Evolutionary conservation across 2,888 invertebrate genomes (phyloP), one percentile per base, ranked within the genome.

Genomic region (Caenorhabditis macrosperma): DNA sequence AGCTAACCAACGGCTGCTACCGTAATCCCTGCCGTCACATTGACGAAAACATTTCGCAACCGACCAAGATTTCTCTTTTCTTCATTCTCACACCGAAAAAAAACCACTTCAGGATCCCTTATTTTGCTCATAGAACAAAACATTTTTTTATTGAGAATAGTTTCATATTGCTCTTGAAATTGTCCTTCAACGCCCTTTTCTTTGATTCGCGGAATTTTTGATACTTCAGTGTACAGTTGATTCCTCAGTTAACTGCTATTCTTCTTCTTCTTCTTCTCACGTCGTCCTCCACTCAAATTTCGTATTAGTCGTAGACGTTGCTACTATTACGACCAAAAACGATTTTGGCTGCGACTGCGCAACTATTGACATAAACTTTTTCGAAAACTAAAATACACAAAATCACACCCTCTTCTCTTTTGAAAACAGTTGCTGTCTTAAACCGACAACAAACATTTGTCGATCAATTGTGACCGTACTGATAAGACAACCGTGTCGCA

Each of bases 341-440:
- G 38, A 38, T 38, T 38, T 38, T 30, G 38, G 7, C 54, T 15
- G 3, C 15, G 17, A 35, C 50, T 26, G 28, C 52, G 30, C 61
- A 24, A 57, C 46, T 72, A 57, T 72, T 72, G 72, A 72, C 72
- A 72, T 72, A 57, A 55, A 72, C 72, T 72, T 72, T 71, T 72
- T 72, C 48, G 35, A 72, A 72, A 72, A 72, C 63, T 64, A 64
- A 64, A 72, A 63, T 72, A 64, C 61, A 72, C 63, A 71, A 55
- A 61, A 30, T n/a, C 20, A 44, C 60, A 28, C 28, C 30, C 46
- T 22, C 46, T 7, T 60, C 44, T n/a, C 41, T 30, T 54, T 20
- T 22, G 2, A 57, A 57, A 57, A 59, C 30, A 59, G n/a, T 41
- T 44, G 35, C 22, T 44, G 20, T 54, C 59, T 61, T 35, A 30